phyloP scores from a whole-genome alignment of 1,140 invertebrate genomes.

The Kradibia gibbosae region DNA sequence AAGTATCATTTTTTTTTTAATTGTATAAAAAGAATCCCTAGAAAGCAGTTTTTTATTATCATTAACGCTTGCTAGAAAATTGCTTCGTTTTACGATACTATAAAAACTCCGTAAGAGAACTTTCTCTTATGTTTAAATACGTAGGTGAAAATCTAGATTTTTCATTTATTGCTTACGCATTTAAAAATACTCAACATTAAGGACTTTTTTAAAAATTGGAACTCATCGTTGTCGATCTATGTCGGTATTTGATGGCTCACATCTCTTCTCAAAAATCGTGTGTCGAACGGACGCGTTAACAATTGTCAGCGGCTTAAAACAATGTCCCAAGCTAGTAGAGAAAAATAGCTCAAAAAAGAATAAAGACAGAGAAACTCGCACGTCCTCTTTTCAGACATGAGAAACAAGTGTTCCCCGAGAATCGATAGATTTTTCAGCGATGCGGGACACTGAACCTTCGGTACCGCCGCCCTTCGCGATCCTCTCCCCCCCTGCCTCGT shows the following conservation, averaged over 20 bases:
- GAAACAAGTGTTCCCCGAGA: not conserved
- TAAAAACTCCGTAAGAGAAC: constrained; percentile 5
- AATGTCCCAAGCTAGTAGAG: not conserved
- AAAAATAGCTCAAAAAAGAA: not conserved
- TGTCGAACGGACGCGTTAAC: too few relatives aligned
- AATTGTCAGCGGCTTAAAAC: too few relatives aligned
- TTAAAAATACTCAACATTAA: not conserved
- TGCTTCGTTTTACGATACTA: not conserved
- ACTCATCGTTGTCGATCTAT: too few relatives aligned
- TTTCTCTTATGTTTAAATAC: not conserved
- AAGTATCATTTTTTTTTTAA: not conserved
- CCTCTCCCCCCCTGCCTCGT: constrained; percentile 23
- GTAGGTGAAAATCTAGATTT: constrained; percentile 6
- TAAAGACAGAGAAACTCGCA: too few relatives aligned
- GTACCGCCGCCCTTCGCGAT: not conserved
- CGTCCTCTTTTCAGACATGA: not conserved
- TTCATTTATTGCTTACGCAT: not conserved
- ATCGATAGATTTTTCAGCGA: not conserved
- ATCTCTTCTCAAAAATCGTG: too few relatives aligned
- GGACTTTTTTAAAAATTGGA: too few relatives aligned
- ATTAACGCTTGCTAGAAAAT: not conserved
- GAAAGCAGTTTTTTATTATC: not conserved
- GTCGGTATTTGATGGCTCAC: too few relatives aligned
- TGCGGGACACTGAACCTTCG: not conserved
- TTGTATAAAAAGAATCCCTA: not conserved